phyloP scores from a whole-genome alignment of 2,888 invertebrate species.

The Flexamia atlantica region DNA sequence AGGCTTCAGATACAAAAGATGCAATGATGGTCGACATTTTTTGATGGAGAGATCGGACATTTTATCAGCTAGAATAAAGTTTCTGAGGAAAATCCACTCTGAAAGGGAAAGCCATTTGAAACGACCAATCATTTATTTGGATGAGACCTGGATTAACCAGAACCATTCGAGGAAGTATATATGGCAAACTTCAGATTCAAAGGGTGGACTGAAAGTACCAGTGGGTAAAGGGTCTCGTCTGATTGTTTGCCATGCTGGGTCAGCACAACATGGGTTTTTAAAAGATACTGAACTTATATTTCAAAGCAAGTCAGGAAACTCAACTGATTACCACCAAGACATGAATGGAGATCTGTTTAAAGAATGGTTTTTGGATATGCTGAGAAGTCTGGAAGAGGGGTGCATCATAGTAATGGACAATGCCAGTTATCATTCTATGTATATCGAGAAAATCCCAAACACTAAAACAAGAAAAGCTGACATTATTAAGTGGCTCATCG shows the following conservation, averaged over 20 bases:
- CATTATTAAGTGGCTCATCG: neutral
- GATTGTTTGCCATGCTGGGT: no score
- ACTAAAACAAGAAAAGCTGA: neutral
- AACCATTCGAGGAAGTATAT: conserved; percentile 29
- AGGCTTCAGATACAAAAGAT: neutral
- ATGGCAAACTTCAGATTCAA: conserved; percentile 1
- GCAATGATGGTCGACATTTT: neutral
- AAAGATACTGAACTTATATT: neutral
- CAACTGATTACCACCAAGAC: neutral
- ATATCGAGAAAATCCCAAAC: neutral
- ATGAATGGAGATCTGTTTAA: conserved; percentile 4
- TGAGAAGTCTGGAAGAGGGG: conserved; percentile 5
- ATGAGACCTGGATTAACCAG: no score
- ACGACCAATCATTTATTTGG: neutral
- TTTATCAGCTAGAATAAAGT: neutral
- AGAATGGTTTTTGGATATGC: neutral
- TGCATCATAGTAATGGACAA: conserved; percentile 21
- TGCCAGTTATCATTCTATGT: conserved; percentile 9
- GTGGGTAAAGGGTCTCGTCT: neutral
- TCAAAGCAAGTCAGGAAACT: neutral
- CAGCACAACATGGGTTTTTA: neutral
- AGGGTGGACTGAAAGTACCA: conserved; percentile 12
- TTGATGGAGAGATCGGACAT: neutral
- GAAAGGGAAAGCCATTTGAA: neutral
- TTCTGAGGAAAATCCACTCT: neutral